These are phyloP conservation scores for Bhutanitis thaidina DNA, from an alignment of 2,888 invertebrate species.

Conservation along the genomic window DNA sequence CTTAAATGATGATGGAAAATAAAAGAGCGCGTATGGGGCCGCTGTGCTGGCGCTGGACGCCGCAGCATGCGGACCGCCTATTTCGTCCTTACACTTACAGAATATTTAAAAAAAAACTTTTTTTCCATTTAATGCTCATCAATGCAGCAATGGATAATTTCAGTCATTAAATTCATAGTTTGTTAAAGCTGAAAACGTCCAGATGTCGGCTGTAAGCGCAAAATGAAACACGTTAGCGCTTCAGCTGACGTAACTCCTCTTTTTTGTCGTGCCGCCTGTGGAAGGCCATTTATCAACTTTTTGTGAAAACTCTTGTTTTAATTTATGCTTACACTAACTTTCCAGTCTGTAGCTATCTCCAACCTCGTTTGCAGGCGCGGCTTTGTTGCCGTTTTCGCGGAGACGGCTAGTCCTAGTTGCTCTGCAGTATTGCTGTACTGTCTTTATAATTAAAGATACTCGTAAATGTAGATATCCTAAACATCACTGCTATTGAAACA, in stretches of 20 bases:
- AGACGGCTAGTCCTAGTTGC: background rate
- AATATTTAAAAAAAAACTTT: too few species aligned
- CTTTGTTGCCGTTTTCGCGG: constrained; percentile 54
- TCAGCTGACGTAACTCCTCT: constrained; percentile 64
- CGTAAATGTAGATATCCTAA: too few species aligned
- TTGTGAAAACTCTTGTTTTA: constrained; percentile 75
- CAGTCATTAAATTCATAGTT: constrained; percentile 31
- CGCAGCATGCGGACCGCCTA: too few species aligned
- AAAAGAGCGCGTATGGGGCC: too few species aligned
- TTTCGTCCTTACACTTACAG: too few species aligned
- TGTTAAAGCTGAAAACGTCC: constrained; percentile 55
- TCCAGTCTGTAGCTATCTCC: constrained; percentile 62
- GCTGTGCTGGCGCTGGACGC: too few species aligned
- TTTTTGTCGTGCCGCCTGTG: constrained; percentile 68
- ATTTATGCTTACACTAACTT: constrained; percentile 75
- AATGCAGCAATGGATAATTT: background rate
- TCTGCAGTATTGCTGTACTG: background rate
- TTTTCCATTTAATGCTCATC: too few species aligned
- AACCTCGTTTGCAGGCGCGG: constrained; percentile 67
- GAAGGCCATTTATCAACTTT: constrained; percentile 77
- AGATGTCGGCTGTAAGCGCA: constrained; percentile 66
- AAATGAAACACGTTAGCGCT: constrained; percentile 75
- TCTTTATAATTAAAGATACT: too few species aligned
- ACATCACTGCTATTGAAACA: too few species aligned
- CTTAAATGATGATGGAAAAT: too few species aligned